Base-by-base conservation (phyloP, 1,140 invertebrate species). In the Drosophila auraria region DNA sequence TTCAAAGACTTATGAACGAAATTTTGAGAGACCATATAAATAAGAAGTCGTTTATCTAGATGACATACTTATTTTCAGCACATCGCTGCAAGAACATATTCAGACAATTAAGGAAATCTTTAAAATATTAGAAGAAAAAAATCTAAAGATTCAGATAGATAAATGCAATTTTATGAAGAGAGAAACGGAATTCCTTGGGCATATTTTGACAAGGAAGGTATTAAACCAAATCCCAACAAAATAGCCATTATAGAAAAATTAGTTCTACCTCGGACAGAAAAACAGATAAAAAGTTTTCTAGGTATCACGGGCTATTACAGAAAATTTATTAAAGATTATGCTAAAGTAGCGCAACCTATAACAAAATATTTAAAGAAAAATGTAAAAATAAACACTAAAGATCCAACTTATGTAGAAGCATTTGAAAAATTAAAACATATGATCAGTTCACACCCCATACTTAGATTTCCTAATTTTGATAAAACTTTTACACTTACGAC, bases 381-480 rank as follows among this genome's bases (percentile, higher is more conserved):
- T 15, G 14, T 20, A 3, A 20, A 17, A 45, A 45, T 20, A 45
- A 45, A 45, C 17, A 5, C 17, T 11, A 45, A 45, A 45, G 44
- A n/a, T 12, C 44, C 17, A 2, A 42, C 40, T 7, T 42, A 15
- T 50, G n/a, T 36, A 6, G 5, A 36, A 38, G 53, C n/a, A 56
- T 36, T 36, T 38, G 15, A 36, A 36, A 36, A 36, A 36, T 36
- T 36, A 14, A 56, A 56, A 36, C 53, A 56, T 36, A 30, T 36
- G 27, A 56, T 56, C 27, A 56, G 53, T 23, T 56, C 53, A 30
- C 30, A 56, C n/a, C 53, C 17, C 17, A 47, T 49, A 49, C 45
- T 23, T 23, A 23, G 20, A 23, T 49, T 49, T 14, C 45, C 45
- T 17, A 38, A 38, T 8, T 57, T 38, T 23, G 12, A 38, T 14